phyloP scores from a whole-genome alignment of 2,113 vertebrate genomes.

The Emydocephalus ijimae region DNA sequence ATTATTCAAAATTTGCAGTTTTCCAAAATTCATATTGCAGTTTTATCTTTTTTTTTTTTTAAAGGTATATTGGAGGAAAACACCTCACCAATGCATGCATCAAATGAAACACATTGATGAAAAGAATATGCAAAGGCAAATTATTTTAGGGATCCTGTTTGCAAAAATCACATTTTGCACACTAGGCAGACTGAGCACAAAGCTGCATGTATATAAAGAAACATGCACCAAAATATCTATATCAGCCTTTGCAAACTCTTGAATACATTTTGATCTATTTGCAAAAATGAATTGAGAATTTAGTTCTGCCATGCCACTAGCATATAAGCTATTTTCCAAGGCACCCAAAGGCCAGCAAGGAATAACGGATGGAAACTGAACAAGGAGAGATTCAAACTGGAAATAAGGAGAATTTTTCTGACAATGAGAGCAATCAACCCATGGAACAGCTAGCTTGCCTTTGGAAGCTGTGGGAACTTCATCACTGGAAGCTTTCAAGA shows the following conservation, averaged over 20 bases:
- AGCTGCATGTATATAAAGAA: background rate
- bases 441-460: too few species aligned
- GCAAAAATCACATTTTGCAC: background rate
- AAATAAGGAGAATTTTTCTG: too few species aligned
- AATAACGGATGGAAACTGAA: too few species aligned
- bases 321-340: too few species aligned
- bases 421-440: too few species aligned
- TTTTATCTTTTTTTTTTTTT: background rate
- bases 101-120: background rate
- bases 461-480: too few species aligned
- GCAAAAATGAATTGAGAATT: background rate
- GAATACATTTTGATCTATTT: background rate
- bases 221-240: background rate
- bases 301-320: background rate
- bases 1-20: background rate
- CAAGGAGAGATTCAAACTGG: too few species aligned
- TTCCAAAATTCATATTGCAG: background rate
- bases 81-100: background rate
- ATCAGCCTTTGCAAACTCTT: background rate
- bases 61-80: background rate
- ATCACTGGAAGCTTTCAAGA: too few species aligned
- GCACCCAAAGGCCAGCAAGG: too few species aligned
- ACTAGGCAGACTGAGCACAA: background rate
- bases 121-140: background rate
- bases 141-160: background rate